These are phyloP conservation scores for Chrysopilus asiliformis DNA, from an alignment of 2,888 invertebrate species.

Conservation along the genomic window DNA sequence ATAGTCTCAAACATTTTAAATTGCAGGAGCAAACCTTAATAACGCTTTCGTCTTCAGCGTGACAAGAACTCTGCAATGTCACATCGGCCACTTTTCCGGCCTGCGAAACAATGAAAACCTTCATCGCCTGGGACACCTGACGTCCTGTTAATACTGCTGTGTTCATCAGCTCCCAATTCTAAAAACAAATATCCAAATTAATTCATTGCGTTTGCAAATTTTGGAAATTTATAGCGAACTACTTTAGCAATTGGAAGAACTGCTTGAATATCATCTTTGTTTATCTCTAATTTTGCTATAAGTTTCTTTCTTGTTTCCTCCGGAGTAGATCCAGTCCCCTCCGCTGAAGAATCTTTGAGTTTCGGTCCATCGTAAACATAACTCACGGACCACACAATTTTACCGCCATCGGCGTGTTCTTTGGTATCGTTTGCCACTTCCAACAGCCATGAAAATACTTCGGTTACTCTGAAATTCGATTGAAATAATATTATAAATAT, in stretches of 20 bases:
- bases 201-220: too few species aligned
- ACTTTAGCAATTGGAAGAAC: constrained; percentile 91
- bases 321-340: constrained; percentile 23
- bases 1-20: constrained; percentile 6
- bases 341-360: constrained; percentile 26
- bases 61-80: constrained; percentile 85
- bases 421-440: constrained; percentile 72
- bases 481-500: too few species aligned
- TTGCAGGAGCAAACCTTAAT: constrained; percentile 58
- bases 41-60: constrained; percentile 89
- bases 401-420: constrained; percentile 66
- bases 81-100: constrained; percentile 91
- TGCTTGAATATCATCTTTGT: constrained; percentile 88
- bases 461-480: constrained; percentile 44
- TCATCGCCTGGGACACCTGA: constrained; percentile 89
- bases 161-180: constrained; percentile 94
- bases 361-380: constrained; percentile 51
- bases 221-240: constrained; percentile 14
- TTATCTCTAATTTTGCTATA: constrained; percentile 73
- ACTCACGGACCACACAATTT: constrained; percentile 75
- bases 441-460: constrained; percentile 82
- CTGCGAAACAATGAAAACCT: constrained; percentile 88
- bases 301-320: constrained; percentile 47
- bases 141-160: constrained; percentile 89
- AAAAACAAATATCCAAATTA: constrained; percentile 33